phyloP scores from a whole-genome alignment of 2,797 vertebrate species.

The Peromyscus nudipes region DNA sequence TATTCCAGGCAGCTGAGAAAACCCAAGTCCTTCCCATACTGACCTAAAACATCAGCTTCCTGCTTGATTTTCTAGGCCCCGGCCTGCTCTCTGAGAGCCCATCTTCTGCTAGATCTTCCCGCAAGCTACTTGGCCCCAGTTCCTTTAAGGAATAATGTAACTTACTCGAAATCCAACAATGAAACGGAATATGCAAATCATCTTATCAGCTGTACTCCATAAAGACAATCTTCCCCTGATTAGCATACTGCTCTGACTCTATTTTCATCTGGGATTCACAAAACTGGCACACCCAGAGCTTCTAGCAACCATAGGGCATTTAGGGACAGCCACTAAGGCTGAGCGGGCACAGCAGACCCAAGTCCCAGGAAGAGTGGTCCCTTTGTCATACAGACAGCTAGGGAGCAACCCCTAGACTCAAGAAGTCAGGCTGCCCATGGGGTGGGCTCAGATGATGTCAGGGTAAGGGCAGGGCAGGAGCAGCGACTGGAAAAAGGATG shows the following conservation, averaged over 20 bases:
- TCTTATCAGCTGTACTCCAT: slow-evolving; percentile 82
- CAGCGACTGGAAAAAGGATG: neutral
- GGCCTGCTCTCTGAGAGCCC: neutral
- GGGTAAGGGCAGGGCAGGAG: neutral
- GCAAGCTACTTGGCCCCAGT: slow-evolving; percentile 25
- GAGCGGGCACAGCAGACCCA: neutral
- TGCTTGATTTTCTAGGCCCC: neutral
- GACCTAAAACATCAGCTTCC: neutral
- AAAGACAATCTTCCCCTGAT: slow-evolving; percentile 83
- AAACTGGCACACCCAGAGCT: slow-evolving; percentile 76
- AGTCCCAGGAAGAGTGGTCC: neutral
- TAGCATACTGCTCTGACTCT: slow-evolving; percentile 81
- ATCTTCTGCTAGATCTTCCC: slow-evolving; percentile 21
- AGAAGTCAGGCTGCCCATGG: neutral
- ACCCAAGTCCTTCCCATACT: neutral
- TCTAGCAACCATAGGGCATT: slow-evolving; percentile 75
- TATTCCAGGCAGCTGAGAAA: neutral
- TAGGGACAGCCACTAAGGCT: slow-evolving; percentile 66
- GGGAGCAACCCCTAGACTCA: neutral
- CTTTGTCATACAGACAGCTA: neutral
- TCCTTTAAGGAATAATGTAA: slow-evolving; percentile 77
- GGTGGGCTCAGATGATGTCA: neutral
- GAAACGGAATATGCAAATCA: slow-evolving; percentile 83
- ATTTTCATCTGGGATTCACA: slow-evolving; percentile 81
- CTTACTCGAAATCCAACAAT: slow-evolving; percentile 83